phyloP scores from a whole-genome alignment of 2,888 invertebrate species.

The Carabus problematicus region DNA sequence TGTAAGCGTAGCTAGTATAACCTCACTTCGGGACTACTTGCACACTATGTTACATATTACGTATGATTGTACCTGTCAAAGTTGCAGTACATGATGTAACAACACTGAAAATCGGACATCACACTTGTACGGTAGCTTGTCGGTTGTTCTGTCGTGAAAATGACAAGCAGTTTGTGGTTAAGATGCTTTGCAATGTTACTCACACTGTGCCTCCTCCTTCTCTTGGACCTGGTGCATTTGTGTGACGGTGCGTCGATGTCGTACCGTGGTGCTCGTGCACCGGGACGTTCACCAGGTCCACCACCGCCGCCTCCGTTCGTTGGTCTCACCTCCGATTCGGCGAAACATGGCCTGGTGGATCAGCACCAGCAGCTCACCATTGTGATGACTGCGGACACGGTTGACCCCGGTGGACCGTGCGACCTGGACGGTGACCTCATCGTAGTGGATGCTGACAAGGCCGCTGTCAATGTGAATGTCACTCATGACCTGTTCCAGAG shows the following conservation, averaged over 20 bases:
- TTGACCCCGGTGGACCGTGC: conserved; percentile 8
- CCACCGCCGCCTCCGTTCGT: conserved; percentile 59
- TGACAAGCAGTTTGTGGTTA: too few species aligned
- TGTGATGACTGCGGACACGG: conserved; percentile 20
- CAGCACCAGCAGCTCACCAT: conserved; percentile 51
- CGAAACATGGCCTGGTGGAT: conserved; percentile 44
- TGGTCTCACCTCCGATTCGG: too few species aligned
- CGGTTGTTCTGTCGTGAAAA: too few species aligned
- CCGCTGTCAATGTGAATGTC: conserved; percentile 63
- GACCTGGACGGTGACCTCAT: conserved; percentile 54
- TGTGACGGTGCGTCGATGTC: background rate
- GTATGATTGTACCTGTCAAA: too few species aligned
- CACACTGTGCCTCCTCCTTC: too few species aligned
- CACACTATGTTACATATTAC: too few species aligned
- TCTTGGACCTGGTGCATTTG: background rate
- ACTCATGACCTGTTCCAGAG: conserved; percentile 63
- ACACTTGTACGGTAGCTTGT: too few species aligned
- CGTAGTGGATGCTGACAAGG: conserved; percentile 58
- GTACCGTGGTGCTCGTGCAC: conserved; percentile 62
- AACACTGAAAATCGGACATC: too few species aligned
- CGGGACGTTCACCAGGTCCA: conserved; percentile 71
- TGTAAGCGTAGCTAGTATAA: too few species aligned
- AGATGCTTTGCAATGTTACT: too few species aligned
- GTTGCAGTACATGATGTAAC: too few species aligned
- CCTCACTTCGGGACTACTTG: too few species aligned